phyloP scores from a whole-genome alignment of 1,140 invertebrate genomes.

The Manduca sexta region DNA sequence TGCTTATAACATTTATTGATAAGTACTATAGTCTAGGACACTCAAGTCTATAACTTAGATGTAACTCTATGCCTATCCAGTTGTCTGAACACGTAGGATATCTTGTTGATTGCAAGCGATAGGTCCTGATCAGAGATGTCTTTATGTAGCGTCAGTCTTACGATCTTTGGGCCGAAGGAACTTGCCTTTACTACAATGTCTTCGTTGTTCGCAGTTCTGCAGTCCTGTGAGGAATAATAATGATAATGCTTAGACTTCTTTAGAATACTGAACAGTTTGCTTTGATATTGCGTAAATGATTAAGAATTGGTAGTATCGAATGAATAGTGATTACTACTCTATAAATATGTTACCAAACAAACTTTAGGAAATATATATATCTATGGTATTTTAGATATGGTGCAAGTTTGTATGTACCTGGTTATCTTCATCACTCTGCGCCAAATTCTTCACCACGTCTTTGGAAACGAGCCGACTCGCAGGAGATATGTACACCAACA shows the following conservation, averaged over 20 bases:
- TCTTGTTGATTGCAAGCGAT: constrained; percentile 62
- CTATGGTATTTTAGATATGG: no score
- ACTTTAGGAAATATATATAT: no score
- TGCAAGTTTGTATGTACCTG: no score
- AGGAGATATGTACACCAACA: constrained; percentile 54
- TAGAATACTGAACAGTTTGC: no score
- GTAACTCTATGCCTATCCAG: constrained; percentile 20
- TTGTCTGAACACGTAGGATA: constrained; percentile 57
- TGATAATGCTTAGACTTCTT: not conserved
- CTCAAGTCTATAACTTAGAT: no score
- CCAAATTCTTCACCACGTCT: constrained; percentile 38
- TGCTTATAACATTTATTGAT: no score
- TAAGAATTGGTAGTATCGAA: no score
- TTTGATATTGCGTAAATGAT: not conserved
- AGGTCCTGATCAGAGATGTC: constrained; percentile 50
- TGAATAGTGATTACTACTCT: no score
- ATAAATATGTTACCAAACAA: no score
- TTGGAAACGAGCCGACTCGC: constrained; percentile 24
- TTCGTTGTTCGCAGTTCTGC: constrained; percentile 54
- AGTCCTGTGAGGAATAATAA: constrained; percentile 33
- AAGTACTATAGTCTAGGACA: no score
- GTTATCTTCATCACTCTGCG: no score
- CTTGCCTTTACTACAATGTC: constrained; percentile 54
- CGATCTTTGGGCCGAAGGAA: constrained; percentile 36
- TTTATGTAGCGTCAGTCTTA: constrained; percentile 43